Conservation (phyloP, 2,797 vertebrate genomes). For the Enteromius paludinosus region DNA sequence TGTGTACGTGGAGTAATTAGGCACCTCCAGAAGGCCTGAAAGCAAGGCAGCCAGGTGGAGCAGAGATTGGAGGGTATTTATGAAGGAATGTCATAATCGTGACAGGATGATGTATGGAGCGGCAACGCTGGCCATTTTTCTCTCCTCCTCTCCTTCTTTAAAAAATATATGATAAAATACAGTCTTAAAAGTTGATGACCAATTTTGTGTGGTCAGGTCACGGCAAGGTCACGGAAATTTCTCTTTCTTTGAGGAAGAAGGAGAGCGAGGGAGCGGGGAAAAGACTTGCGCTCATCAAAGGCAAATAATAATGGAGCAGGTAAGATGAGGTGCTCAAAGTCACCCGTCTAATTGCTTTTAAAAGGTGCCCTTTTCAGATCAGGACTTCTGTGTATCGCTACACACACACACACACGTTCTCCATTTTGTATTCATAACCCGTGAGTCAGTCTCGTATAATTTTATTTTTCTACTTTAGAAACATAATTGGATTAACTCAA, state of each 20-base stretch:
- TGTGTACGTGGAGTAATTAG: slow-evolving; percentile 68
- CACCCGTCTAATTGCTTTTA: slow-evolving; percentile 80
- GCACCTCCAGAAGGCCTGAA: slow-evolving; percentile 69
- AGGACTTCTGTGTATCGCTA: slow-evolving; percentile 54
- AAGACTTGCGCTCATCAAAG: slow-evolving; percentile 24
- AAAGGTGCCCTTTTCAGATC: slow-evolving; percentile 80
- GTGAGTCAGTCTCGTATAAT: not conserved
- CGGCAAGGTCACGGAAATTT: slow-evolving; percentile 72
- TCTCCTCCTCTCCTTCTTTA: slow-evolving; percentile 63
- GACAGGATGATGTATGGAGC: slow-evolving; percentile 87
- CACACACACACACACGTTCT: not conserved
- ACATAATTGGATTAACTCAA: not conserved
- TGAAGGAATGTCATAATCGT: slow-evolving; percentile 88
- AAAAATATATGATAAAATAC: slow-evolving; percentile 81
- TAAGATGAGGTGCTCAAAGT: slow-evolving; percentile 71
- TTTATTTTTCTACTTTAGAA: not conserved
- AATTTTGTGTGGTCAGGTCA: slow-evolving; percentile 81
- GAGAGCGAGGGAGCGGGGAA: slow-evolving; percentile 4
- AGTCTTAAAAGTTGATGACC: slow-evolving; percentile 78
- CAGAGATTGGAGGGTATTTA: slow-evolving; percentile 84
- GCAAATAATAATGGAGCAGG: slow-evolving; percentile 31
- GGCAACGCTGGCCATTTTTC: slow-evolving; percentile 63
- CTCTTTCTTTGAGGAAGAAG: slow-evolving; percentile 57
- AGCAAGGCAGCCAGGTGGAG: slow-evolving; percentile 82
- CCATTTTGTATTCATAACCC: not conserved